Conservation (phyloP, 1,140 invertebrate species). For the Vollenhovia emeryi region DNA sequence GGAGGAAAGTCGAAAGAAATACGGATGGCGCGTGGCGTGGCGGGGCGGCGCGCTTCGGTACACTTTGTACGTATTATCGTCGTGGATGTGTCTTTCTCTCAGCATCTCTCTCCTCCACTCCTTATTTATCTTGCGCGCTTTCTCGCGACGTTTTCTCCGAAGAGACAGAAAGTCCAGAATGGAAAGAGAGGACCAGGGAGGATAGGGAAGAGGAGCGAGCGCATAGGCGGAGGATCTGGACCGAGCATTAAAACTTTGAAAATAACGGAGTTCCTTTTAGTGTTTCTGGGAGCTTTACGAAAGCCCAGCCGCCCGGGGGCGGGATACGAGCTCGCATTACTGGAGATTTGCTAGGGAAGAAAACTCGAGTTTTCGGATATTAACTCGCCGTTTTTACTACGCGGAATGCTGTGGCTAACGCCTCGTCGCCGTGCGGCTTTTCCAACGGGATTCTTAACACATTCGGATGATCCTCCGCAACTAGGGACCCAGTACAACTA, state of each 20-base stretch:
- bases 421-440: conserved; percentile 9
- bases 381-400: conserved; percentile 51
- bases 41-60: conserved; percentile 30
- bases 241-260: conserved; percentile 54
- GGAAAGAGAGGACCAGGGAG: not conserved
- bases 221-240: conserved; percentile 17
- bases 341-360: conserved; percentile 41
- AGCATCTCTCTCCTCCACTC: not conserved
- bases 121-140: not conserved
- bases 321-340: conserved; percentile 35
- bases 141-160: conserved; percentile 14
- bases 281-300: conserved; percentile 43
- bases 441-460: conserved; percentile 34
- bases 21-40: conserved; percentile 22
- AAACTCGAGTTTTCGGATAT: conserved; percentile 54
- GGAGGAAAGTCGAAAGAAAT: conserved; percentile 55
- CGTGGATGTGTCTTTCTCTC: conserved; percentile 14
- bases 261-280: conserved; percentile 60
- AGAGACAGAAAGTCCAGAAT: conserved; percentile 11
- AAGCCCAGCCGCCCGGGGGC: conserved; percentile 2
- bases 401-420: conserved; percentile 13
- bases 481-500: not conserved
- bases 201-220: not conserved
- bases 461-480: not conserved
- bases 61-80: conserved; percentile 52